Base-by-base conservation (phyloP, 2,113 vertebrate genomes). In the Ictidomys tridecemlineatus region DNA sequence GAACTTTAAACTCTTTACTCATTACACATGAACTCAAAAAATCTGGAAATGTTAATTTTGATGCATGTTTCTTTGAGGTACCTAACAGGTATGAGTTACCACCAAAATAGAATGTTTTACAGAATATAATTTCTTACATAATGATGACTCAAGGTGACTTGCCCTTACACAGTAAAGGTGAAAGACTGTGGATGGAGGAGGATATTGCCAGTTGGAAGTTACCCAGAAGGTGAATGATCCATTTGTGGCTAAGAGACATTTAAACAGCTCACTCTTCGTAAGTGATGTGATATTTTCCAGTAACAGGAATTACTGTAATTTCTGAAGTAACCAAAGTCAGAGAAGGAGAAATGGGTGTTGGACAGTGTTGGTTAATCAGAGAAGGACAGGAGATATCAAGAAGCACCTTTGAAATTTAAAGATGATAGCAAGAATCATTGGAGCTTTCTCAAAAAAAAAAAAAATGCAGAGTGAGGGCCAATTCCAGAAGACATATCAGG, bases 251-350 rank as follows among this genome's bases (percentile, higher is more conserved):
- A 86, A 92, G 56, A 39, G 17, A 73, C 26, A 65, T 67, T 95
- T 61, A 84, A 87, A 92, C 11, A 85, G 65, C 37, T 97, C 85
- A 70, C 34, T 65, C 45, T 28, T 78, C 48, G 45, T 24, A 74
- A 18, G 37, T 76, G 18, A 91, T 80, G 37, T 92, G 32, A 58
- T 74, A 1, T 74, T 83, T 83, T 70, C 32, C 56, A 77, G 51
- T 72, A 90, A 74, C 4, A 95, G 32, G 30, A 85, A 67, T 56
- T 51, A 24, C 14, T 83, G 2, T 85, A 65, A 76, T 85, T 95
- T 94, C 48, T 77, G 34, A 92, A 34, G 61, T 97, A 61, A 70
- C 16, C 32, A 93, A 93, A 69, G 39, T 96, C 74, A 93, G 39
- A 90, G 70, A 87, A 90, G 48, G 70, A 95, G 53, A 74, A 89